Evolutionary conservation across 2,797 vertebrate species (phyloP).

Genomic region (Cephalopachus bancanus): DNA sequence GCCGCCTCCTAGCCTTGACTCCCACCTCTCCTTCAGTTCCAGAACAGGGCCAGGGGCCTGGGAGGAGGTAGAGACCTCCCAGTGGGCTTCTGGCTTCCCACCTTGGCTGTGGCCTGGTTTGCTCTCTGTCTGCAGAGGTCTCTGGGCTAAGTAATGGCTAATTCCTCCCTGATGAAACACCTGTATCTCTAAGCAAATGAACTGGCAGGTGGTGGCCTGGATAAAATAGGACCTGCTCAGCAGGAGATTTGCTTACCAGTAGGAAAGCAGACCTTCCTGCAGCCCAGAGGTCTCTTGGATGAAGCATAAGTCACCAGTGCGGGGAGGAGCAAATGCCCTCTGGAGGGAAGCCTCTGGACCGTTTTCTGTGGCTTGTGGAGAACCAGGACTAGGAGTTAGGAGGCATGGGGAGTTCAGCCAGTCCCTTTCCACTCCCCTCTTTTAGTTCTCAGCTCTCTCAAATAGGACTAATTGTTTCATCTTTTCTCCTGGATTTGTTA

Average conservation of each 20-base stretch:
- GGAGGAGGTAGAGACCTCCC: background rate
- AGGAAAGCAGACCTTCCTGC: constrained; percentile 13
- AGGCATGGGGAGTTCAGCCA: background rate
- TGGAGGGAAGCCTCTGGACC: background rate
- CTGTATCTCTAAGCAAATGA: constrained; percentile 74
- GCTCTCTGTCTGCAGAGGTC: background rate
- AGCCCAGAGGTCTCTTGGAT: background rate
- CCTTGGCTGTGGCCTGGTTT: background rate
- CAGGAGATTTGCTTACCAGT: constrained; percentile 76
- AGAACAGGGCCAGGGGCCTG: background rate
- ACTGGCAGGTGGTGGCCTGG: constrained; percentile 75
- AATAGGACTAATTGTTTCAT: background rate
- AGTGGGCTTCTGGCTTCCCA: background rate
- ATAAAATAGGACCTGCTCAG: constrained; percentile 80
- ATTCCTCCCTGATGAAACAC: constrained; percentile 75
- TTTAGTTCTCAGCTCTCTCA: background rate
- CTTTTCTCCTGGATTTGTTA: background rate
- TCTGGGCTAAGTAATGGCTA: constrained; percentile 66
- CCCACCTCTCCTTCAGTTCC: background rate
- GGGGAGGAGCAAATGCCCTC: background rate
- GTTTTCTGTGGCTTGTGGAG: background rate
- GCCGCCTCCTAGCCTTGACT: background rate
- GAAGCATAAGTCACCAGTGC: constrained; percentile 13
- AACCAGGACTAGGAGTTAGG: background rate
- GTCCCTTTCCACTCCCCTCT: background rate